Evolutionary conservation across 2,113 vertebrate genomes (phyloP).

Genomic region (Nesospiza acunhae): DNA sequence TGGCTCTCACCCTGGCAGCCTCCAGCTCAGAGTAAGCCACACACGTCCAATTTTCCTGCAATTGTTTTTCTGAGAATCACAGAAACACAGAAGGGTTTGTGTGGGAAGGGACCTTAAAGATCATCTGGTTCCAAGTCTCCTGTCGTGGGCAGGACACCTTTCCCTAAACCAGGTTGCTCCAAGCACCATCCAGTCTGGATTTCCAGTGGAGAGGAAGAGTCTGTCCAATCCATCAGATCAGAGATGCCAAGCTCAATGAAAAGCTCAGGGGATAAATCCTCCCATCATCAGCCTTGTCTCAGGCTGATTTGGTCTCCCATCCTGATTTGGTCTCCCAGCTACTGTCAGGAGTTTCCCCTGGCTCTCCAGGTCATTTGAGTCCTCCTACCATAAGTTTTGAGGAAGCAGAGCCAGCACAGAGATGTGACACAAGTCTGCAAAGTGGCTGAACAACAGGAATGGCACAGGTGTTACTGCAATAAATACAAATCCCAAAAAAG

Average conservation of each 20-base stretch:
- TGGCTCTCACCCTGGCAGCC: neutral
- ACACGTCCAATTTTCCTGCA: neutral
- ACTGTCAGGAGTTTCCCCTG: fast-evolving
- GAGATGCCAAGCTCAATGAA: neutral
- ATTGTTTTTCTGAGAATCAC: neutral
- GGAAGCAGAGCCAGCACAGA: neutral
- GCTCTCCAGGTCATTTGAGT: neutral
- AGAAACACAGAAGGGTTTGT: neutral
- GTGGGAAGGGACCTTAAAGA: neutral
- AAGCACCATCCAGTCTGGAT: neutral
- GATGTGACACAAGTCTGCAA: neutral
- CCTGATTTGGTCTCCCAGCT: neutral
- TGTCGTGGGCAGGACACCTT: neutral
- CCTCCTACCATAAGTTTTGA: neutral
- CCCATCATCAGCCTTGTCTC: neutral
- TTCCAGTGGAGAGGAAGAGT: neutral
- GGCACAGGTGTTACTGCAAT: fast-evolving
- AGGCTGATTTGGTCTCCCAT: neutral
- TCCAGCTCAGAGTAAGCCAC: neutral
- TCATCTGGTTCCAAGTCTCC: neutral
- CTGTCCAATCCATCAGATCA: neutral
- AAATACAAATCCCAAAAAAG: neutral
- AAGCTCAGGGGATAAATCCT: neutral
- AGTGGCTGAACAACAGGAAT: neutral
- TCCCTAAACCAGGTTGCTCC: neutral